Evolutionary conservation across 2,797 vertebrate genomes (phyloP).

Genomic region (Myotis planiceps): DNA sequence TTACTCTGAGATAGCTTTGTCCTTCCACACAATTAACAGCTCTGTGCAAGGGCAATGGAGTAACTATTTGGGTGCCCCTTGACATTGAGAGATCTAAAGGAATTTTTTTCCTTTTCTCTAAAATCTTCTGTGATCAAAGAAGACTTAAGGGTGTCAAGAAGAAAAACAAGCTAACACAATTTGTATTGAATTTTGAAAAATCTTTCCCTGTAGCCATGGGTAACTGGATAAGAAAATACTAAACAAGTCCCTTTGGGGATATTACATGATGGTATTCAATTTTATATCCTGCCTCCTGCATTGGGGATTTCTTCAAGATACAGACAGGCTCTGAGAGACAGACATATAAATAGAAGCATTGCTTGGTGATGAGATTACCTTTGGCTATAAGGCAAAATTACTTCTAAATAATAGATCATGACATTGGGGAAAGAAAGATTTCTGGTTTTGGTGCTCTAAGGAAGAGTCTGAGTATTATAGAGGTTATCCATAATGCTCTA

Average conservation of each 20-base stretch:
- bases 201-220: slow-evolving; percentile 71
- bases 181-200: slow-evolving; percentile 77
- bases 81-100: slow-evolving; percentile 57
- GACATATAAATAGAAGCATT: slow-evolving; percentile 71
- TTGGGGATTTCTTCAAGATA: slow-evolving; percentile 74
- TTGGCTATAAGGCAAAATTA: slow-evolving; percentile 70
- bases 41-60: slow-evolving; percentile 18
- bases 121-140: slow-evolving; percentile 76
- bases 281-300: slow-evolving; percentile 71
- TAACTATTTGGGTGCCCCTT: slow-evolving; percentile 42
- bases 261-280: slow-evolving; percentile 76
- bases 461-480: slow-evolving; percentile 45
- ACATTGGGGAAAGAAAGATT: not conserved
- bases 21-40: slow-evolving; percentile 54
- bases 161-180: slow-evolving; percentile 78
- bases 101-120: slow-evolving; percentile 59
- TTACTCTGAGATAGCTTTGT: slow-evolving; percentile 30
- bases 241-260: slow-evolving; percentile 74
- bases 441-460: slow-evolving; percentile 16
- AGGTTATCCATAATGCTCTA: slow-evolving; percentile 28
- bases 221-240: slow-evolving; percentile 78
- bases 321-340: slow-evolving; percentile 54
- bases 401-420: slow-evolving; percentile 69
- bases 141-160: slow-evolving; percentile 69
- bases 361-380: slow-evolving; percentile 73